phyloP scores from a whole-genome alignment of 1,140 invertebrate species.

The Elymnias hypermnestra region DNA sequence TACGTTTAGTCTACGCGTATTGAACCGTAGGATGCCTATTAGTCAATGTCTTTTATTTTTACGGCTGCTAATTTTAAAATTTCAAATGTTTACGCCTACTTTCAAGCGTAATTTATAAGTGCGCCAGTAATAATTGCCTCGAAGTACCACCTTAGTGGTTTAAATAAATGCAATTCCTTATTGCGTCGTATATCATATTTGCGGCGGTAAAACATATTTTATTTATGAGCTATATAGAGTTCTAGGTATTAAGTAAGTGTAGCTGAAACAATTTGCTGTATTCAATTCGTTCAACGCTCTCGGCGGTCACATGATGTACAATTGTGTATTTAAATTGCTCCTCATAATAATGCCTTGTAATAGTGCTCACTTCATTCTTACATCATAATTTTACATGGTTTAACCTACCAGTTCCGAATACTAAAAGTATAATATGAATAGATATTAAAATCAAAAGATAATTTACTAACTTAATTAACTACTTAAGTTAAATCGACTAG shows the following conservation, averaged over 20 bases:
- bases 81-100: neutral
- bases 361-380: constrained; percentile 19
- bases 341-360: constrained; percentile 36
- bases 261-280: constrained; percentile 22
- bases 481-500: no score
- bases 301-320: constrained; percentile 35
- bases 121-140: constrained; percentile 1
- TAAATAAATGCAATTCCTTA: neutral
- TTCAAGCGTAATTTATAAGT: neutral
- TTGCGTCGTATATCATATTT: neutral
- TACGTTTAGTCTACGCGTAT: no score
- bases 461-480: neutral
- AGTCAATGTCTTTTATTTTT: neutral
- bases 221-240: neutral
- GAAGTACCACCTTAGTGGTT: neutral
- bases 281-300: constrained; percentile 30
- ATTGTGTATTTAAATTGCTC: constrained; percentile 40
- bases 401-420: neutral
- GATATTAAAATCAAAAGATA: no score
- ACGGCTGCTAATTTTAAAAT: neutral
- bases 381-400: constrained; percentile 15
- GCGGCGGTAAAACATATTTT: neutral
- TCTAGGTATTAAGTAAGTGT: constrained; percentile 9
- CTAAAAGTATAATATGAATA: neutral
- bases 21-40: no score